phyloP scores from a whole-genome alignment of 2,113 vertebrate species.

The Gasterosteus aculeatus region DNA sequence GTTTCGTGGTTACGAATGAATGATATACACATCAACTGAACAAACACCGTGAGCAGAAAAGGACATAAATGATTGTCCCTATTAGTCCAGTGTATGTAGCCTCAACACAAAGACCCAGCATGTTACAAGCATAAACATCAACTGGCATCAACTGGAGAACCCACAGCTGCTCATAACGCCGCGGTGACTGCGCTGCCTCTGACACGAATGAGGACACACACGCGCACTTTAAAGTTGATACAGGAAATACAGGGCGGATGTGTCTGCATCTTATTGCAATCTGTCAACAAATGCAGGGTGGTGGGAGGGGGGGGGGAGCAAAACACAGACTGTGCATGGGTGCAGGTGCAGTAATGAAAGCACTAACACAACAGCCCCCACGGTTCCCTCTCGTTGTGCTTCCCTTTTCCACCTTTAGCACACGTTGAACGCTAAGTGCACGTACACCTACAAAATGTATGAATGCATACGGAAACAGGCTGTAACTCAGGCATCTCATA shows the following conservation, averaged over 20 bases:
- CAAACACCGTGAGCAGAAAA: conserved; percentile 33
- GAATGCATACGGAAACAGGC: not conserved
- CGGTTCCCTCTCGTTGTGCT: conserved; percentile 17
- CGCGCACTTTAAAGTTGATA: conserved; percentile 15
- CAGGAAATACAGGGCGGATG: conserved; percentile 6
- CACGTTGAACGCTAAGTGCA: not conserved
- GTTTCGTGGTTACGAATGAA: conserved; percentile 54
- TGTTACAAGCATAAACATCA: not conserved
- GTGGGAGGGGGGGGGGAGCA: conserved; percentile 6
- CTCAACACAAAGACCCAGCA: conserved; percentile 2
- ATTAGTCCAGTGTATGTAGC: conserved; percentile 7
- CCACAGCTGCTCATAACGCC: conserved; percentile 5
- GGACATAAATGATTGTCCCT: conserved; percentile 33
- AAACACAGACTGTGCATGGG: not conserved
- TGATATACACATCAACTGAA: conserved; percentile 30
- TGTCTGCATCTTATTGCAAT: conserved; percentile 6
- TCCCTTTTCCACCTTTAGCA: not conserved
- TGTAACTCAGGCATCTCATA: not conserved
- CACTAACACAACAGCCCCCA: not conserved
- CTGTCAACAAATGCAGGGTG: not conserved
- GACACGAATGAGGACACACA: conserved; percentile 25
- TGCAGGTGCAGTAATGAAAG: conserved; percentile 22
- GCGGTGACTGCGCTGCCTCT: conserved; percentile 14
- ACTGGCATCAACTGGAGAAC: not conserved
- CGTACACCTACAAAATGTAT: not conserved